Base-by-base conservation (phyloP, 1,140 invertebrate species). In the Trichonephila inaurata region DNA sequence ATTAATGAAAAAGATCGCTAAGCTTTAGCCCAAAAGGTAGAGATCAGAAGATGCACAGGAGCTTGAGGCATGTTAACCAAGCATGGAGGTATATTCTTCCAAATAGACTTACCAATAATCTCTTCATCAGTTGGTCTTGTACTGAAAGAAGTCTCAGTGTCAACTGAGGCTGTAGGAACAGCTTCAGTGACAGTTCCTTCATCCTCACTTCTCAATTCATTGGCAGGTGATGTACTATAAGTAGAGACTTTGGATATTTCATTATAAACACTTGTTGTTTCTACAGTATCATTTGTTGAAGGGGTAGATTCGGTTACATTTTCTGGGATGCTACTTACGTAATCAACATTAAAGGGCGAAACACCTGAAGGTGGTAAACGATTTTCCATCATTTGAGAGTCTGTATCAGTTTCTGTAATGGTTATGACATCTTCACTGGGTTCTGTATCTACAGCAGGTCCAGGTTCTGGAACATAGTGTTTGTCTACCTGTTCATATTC, bases 401-500 rank as follows among this genome's bases (percentile, higher is more conserved):
- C 72, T 58, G n/a, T 58, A 1, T 88, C 86, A 21, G 33, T 64
- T 64, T 89, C 88, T n/a, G 88, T 89, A 44, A 77, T 89, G 21
- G 88, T 19, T 89, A 61, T 21, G 44, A 72, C 10, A 64, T 88
- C 86, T 19, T 77, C 60, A 64, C 21, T 64, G 40, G 24, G n/a
- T 58, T 89, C 66, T 19, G 28, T 66, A n/a, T 91, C 69, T 61
- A 24, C 33, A 61, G 44, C 58, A 60, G 72, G 51, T 40, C 33
- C 44, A 24, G 33, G 24, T 28, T 88, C 92, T 10, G 85, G 66
- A 21, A 58, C 19, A 44, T 88, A 89, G 40, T 93, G 85, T 81
- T 94, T 94, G 66, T 94, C 93, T 21, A 94, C 93, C 69, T 89
- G 93, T 44, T 94, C 93, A 85, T 94, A 94, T 44, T 94, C 93